Evolutionary conservation across 37 sponge, comb jelly and placozoan genomes (phyloP), one percentile per base, ranked within the genome.

Genomic region (Trichoplax adhaerens): DNA sequence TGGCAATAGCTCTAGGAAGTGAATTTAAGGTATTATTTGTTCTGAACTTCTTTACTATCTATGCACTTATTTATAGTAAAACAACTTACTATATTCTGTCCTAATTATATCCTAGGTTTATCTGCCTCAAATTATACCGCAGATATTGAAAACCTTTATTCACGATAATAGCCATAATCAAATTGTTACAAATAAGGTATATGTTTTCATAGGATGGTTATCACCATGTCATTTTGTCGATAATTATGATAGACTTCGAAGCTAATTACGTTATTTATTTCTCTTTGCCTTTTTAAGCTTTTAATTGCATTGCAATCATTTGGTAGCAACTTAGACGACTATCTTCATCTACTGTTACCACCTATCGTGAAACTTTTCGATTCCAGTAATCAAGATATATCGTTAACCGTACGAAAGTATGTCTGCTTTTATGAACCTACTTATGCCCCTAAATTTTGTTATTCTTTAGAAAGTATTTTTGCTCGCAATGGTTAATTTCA

Each of bases 301-400:
- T 70, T 94, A 70, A 72, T 61, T 62, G 91, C 91, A 29, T 78
- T 94, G 2, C 82, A 84, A 67, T 77, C 77, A 72, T 90, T 94
- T 82, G 91, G 95, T 0, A 69, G 91, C 50, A 94, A 81, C 70
- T 77, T 94, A 8, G 95, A 94, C 60, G 88, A 90, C 76, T 94
- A 85, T 68, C 87, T 94, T 56, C 91, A 94, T 66, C 73, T 94
- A 51, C 80, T 94, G 52, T 71, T 94, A 12, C 91, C 91, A 10
- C 88, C 87, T 3, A 84, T 94, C 52, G 86, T 94, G 55, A 84
- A 87, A 68, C 74, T 83, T 10, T 87, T 87, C 72, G 81, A 81
- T 29, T 29, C 29, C 29, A 29, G 29, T 29, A 29, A 29, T 29
- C 29, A 29, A 29, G 29, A 55, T 74, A 57, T 69, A 74, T 6